Base-by-base conservation (phyloP, 2,113 vertebrate genomes). In the Lamprotornis superbus region DNA sequence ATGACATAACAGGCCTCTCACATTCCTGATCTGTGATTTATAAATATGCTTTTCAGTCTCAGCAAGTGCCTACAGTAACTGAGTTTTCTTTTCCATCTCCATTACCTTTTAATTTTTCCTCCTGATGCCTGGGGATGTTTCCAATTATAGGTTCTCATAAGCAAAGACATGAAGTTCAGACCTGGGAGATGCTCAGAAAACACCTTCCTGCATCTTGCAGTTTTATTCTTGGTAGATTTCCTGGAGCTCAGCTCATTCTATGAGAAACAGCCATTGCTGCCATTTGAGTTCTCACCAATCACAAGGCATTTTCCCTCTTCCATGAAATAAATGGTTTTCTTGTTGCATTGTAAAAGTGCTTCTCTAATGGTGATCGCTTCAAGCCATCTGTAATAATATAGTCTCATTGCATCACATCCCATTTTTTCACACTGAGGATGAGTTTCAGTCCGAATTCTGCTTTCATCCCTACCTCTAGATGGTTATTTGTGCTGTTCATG, bases 181-280 rank as follows among this genome's bases (percentile, higher is more conserved):
- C 46, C 73, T 92, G 80, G 79, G 82, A 95, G 94, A 87, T 75
- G 83, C 60, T 95, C 83, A 80, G 90, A 93, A 95, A 94, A 90
- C 79, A 85, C 67, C 73, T 94, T 85, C 47, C 78, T 67, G 57
- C 4, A 0, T 64, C 67, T 73, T 83, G 63, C 42, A 31, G 55
- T 95, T 95, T 95, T 80, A 88, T 57, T 92, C 52, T 82, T 57
- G 35, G 33, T 23, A 25, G 50, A 55, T 13, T 90, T 80, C 33
- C 31, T 60, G 31, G 59, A 68, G 47, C 35, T 81, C 19, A 0
- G 30, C 85, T 80, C 19, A n/a, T 71, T 92, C 31, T 0, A 24
- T 5, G 7, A 83, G 91, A 71, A 95, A 73, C 40, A 92, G 50
- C 47, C 49, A 65, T 33, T 81, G 50, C 57, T 82, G 57, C 39